phyloP scores from a whole-genome alignment of 2,113 vertebrate genomes.

The Amphilophus citrinellus region DNA sequence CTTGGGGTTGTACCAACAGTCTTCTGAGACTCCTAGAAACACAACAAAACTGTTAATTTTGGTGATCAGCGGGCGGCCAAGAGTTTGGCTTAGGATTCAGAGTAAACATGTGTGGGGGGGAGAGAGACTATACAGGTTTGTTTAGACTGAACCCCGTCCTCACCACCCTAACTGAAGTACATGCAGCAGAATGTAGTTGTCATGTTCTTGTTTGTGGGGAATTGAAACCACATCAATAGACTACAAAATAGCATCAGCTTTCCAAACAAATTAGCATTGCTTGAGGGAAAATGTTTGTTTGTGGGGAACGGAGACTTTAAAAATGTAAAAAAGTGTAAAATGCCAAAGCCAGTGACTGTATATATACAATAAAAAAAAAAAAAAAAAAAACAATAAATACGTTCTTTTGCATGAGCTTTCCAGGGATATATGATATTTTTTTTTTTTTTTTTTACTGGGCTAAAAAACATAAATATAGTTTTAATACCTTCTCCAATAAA shows the following conservation, averaged over 20 bases:
- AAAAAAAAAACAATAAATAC: constrained; percentile 81
- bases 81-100: constrained; percentile 57
- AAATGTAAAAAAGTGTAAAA: constrained; percentile 27
- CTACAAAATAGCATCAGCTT: constrained; percentile 48
- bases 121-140: constrained; percentile 49
- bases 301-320: constrained; percentile 12
- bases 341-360: constrained; percentile 52
- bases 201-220: constrained; percentile 48
- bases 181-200: constrained; percentile 44
- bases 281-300: constrained; percentile 33
- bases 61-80: constrained; percentile 59
- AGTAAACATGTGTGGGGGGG: constrained; percentile 45
- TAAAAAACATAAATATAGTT: constrained; percentile 90
- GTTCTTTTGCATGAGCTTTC: constrained; percentile 64
- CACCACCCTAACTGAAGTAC: constrained; percentile 51
- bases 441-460: constrained; percentile 62
- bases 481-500: constrained; percentile 90
- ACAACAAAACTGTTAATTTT: constrained; percentile 60
- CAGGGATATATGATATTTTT: constrained; percentile 65
- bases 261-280: constrained; percentile 52
- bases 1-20: constrained; percentile 60
- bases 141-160: constrained; percentile 65
- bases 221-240: constrained; percentile 36
- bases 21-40: constrained; percentile 49
- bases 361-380: constrained; percentile 62